Evolutionary conservation across 2,888 invertebrate species (phyloP).

Genomic region (Hirtodrosophila trivittata): DNA sequence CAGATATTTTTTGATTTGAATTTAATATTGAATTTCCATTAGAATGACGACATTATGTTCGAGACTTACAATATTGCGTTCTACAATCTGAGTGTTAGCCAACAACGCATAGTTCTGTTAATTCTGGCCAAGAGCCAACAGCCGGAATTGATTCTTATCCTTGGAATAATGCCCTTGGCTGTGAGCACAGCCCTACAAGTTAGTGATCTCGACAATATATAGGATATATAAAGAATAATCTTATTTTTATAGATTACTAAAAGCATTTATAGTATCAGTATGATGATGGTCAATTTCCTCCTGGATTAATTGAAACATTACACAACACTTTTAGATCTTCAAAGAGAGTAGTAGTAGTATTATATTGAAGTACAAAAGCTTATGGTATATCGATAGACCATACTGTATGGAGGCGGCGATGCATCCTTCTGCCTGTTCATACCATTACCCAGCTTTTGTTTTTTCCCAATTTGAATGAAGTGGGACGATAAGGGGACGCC

Average conservation of each 20-base stretch:
- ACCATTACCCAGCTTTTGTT: too few species aligned
- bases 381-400: too few species aligned
- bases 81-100: slow-evolving; percentile 36
- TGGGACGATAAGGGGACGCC: too few species aligned
- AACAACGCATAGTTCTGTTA: slow-evolving; percentile 45
- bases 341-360: too few species aligned
- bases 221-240: background rate
- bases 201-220: background rate
- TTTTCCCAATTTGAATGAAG: too few species aligned
- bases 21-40: too few species aligned
- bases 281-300: slow-evolving; percentile 64
- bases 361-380: too few species aligned
- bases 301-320: slow-evolving; percentile 36
- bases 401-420: too few species aligned
- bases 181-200: slow-evolving; percentile 61
- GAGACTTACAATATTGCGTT: slow-evolving; percentile 62
- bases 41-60: slow-evolving; percentile 52
- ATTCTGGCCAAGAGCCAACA: slow-evolving; percentile 55
- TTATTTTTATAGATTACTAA: slow-evolving; percentile 25
- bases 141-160: slow-evolving; percentile 28
- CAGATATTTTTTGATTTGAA: too few species aligned
- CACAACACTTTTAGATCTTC: too few species aligned
- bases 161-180: slow-evolving; percentile 52
- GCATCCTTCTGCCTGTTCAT: too few species aligned
- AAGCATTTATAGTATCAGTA: slow-evolving; percentile 58